These are phyloP conservation scores for Sinocyclocheilus anshuiensis DNA, from an alignment of 2,113 vertebrate genomes.

Conservation along the genomic window DNA sequence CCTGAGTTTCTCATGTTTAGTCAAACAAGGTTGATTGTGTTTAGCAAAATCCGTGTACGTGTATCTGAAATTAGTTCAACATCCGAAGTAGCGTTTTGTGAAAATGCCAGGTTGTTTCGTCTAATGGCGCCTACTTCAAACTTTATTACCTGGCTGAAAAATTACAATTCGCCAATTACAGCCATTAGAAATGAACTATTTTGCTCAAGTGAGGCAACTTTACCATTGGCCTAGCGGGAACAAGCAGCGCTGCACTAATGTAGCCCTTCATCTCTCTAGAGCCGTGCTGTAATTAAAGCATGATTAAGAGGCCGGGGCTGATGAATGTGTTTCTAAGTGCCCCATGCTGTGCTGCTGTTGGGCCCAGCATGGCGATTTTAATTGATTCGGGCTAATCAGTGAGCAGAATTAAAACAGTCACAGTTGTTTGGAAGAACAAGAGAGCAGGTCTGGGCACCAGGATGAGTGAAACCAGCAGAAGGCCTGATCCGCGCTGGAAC, in stretches of 20 bases:
- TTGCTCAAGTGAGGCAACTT: slow-evolving; percentile 46
- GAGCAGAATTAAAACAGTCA: slow-evolving; percentile 82
- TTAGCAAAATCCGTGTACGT: background rate
- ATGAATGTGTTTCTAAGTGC: slow-evolving; percentile 77
- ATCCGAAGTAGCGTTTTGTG: slow-evolving; percentile 21
- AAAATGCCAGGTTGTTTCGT: slow-evolving; percentile 31
- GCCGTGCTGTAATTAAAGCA: slow-evolving; percentile 77
- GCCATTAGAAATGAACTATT: slow-evolving; percentile 45
- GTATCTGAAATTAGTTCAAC: slow-evolving; percentile 21
- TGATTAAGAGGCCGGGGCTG: slow-evolving; percentile 76
- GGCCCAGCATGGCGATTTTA: slow-evolving; percentile 73
- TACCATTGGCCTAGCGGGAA: slow-evolving; percentile 49
- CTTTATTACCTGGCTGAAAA: slow-evolving; percentile 34
- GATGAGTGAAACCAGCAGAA: slow-evolving; percentile 70
- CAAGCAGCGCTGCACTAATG: slow-evolving; percentile 60
- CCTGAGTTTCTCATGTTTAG: background rate
- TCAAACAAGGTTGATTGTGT: slow-evolving; percentile 4
- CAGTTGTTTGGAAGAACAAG: slow-evolving; percentile 74
- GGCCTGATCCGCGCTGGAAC: slow-evolving; percentile 61
- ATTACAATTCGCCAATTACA: slow-evolving; percentile 41
- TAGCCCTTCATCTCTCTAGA: slow-evolving; percentile 65
- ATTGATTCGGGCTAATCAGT: slow-evolving; percentile 79
- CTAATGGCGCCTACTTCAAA: slow-evolving; percentile 45
- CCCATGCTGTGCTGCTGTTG: slow-evolving; percentile 74
- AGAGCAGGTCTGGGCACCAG: slow-evolving; percentile 64